Evolutionary conservation across 92 coral and sea anemone species (phyloP), one percentile per base, ranked within the genome.

Genomic region (Nematostella vectensis): DNA sequence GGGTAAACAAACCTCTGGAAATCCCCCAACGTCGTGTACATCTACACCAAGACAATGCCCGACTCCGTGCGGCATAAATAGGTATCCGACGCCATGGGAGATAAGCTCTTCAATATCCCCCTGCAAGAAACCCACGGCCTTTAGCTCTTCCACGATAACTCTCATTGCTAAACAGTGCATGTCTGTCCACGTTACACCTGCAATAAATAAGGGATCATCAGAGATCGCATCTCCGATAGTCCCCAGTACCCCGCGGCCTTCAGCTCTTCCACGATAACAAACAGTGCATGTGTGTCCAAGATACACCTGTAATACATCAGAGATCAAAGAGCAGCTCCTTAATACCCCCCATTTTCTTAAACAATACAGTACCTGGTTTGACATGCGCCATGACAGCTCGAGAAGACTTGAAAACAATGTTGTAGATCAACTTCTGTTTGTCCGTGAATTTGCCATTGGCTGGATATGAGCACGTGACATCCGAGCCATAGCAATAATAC

Each of bases 391-490:
- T 91, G 25, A 91, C 98, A 27, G 93, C 96, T 31, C 88, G 75
- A 69, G 88, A 85, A 48, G 96, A 83, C 63, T 81, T 76, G 69
- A 65, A 65, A 11, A 91, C 98, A 20, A 93, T 88, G 58, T 82
- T 87, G 29, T 91, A 91, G 68, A 91, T 82, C 54, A 72, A 76
- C 49, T 72, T 88, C 65, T 91, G 98, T 56, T 81, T 88, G 45
- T 91, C 93, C 11, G 93, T 81, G 76, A 91, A 91, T 64, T 91
- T 91, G 49, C 98, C 98, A 75, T 75, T 91, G 83, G 83, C 98
- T 61, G 98, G 98, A 27, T 81, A 91, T 3, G 96, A 91, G 47
- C 98, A 91, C 24, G 98, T 91, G 93, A 91, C 82, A 55, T 91
- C 98, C 27, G 98, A 85, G 1, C 81, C 69, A 69, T 81, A 86